phyloP scores from a whole-genome alignment of 2,797 vertebrate genomes.

The Syngnathus rostellatus region DNA sequence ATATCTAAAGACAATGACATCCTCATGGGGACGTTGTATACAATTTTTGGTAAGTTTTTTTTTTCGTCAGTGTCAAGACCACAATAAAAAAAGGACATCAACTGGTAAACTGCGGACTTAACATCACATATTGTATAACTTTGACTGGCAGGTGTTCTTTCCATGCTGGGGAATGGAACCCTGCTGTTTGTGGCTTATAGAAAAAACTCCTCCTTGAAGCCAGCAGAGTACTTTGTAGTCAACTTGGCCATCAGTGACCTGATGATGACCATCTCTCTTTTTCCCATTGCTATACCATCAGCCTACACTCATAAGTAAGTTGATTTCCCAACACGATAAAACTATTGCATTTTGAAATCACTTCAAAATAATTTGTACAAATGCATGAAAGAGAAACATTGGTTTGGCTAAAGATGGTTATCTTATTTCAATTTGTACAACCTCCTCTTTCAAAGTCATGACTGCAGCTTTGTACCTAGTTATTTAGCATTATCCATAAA shows the following conservation, averaged over 20 bases:
- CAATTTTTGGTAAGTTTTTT: slow-evolving; percentile 70
- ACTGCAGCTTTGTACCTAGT: neutral
- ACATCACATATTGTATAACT: neutral
- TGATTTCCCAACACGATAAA: neutral
- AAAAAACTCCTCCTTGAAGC: slow-evolving; percentile 79
- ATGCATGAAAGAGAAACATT: neutral
- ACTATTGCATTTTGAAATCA: neutral
- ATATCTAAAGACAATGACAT: slow-evolving; percentile 75
- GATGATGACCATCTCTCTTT: slow-evolving; percentile 74
- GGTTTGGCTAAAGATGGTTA: neutral
- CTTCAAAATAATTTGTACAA: neutral
- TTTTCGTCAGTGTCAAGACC: neutral
- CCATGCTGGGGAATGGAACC: slow-evolving; percentile 71
- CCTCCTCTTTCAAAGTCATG: neutral
- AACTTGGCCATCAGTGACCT: slow-evolving; percentile 83
- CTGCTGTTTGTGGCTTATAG: slow-evolving; percentile 77
- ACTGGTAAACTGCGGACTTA: neutral
- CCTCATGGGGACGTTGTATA: slow-evolving; percentile 74
- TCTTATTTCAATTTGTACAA: neutral
- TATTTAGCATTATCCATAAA: neutral
- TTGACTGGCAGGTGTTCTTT: slow-evolving; percentile 63
- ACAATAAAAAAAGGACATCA: neutral
- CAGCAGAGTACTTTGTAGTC: slow-evolving; percentile 80
- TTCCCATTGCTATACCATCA: slow-evolving; percentile 78
- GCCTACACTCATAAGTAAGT: slow-evolving; percentile 77